Base-by-base conservation (phyloP, 2,888 invertebrate species). In the Omphaloscelis lunosa region DNA sequence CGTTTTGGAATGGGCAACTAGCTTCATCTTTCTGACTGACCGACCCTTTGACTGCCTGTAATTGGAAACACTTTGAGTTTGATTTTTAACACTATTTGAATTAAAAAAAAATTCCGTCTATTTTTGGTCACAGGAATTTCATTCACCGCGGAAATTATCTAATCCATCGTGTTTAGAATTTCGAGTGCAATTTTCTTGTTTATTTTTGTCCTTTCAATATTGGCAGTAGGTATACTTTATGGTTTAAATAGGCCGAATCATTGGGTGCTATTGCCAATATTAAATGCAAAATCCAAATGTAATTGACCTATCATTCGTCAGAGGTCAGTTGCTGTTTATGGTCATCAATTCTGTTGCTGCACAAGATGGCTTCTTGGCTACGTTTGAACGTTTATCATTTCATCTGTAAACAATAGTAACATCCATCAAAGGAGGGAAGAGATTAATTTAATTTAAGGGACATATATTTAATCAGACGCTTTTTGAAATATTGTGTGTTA, bases 321-420 rank as follows among this genome's bases (percentile, higher is more conserved):
- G 78, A 73, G 78, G 78, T 66, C 27, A 65, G 1, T 65, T n/a
- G 12, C 63, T 39, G 29, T 53, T 51, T 78, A 79, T 59, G 78
- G 80, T 73, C 59, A 79, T 73, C 80, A 39, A 73, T 53, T 80
- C 27, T 45, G 41, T 45, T 59, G 45, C 15, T n/a, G 41, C 12
- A 71, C 79, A 77, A 79, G 56, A 77, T 79, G 77, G 62, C 71
- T 39, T 9, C 79, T 79, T 79, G 73, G 59, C 65, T 73, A 3
- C 34, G 8, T 15, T 72, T 53, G 15, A 34, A n/a, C 73, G 53
- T 80, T 80, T 39, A 53, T 66, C 45, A 73, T 73, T 73, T 11
- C 6, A 53, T 66, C 15, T 72, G 23, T 51, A 72, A 78, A 65
- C 51, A 65, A 39, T 48, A 27, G 0, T 45, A 15, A 6, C 68